phyloP scores from a whole-genome alignment of 2,888 invertebrate genomes.

The Helobdella robusta region DNA sequence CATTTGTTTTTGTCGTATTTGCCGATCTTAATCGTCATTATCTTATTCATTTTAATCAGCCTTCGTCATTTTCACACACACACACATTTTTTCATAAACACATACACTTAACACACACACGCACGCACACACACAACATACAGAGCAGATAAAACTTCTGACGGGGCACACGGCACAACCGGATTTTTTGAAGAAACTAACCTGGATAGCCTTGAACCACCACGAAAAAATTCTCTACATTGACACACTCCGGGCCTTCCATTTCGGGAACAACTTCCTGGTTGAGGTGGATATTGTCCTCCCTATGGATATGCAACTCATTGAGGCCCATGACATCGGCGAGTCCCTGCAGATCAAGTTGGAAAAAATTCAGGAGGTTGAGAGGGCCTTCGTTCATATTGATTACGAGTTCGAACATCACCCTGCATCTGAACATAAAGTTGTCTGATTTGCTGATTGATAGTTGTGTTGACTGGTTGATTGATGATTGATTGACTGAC shows the following conservation, averaged over 20 bases:
- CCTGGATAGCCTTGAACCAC: conserved; percentile 47
- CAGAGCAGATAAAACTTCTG: conserved; percentile 46
- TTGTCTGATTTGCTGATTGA: conserved; percentile 44
- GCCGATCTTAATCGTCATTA: too few species aligned
- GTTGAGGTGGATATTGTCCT: conserved; percentile 46
- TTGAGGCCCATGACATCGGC: conserved; percentile 51
- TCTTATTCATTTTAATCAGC: too few species aligned
- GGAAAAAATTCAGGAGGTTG: conserved; percentile 50
- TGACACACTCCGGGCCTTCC: conserved; percentile 53
- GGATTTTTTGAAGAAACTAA: conserved; percentile 46
- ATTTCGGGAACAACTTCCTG: conserved; percentile 51
- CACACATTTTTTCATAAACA: background rate
- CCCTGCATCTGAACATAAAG: conserved; percentile 51
- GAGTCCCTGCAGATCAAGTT: conserved; percentile 52
- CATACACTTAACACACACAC: too few species aligned
- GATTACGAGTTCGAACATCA: conserved; percentile 52
- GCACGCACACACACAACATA: too few species aligned
- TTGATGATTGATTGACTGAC: too few species aligned
- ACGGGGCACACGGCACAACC: conserved; percentile 46
- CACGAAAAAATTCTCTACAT: conserved; percentile 43
- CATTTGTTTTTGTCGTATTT: background rate
- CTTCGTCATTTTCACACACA: too few species aligned
- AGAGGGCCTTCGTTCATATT: conserved; percentile 53
- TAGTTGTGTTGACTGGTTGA: too few species aligned
- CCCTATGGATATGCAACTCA: conserved; percentile 50